A percentile compares a stretch with the other conserved stretches of the same genome.
These are phyloP conservation scores for Polypedilum vanderplanki DNA, from an alignment of 1,140 invertebrate species.

Conservation along the genomic window DNA sequence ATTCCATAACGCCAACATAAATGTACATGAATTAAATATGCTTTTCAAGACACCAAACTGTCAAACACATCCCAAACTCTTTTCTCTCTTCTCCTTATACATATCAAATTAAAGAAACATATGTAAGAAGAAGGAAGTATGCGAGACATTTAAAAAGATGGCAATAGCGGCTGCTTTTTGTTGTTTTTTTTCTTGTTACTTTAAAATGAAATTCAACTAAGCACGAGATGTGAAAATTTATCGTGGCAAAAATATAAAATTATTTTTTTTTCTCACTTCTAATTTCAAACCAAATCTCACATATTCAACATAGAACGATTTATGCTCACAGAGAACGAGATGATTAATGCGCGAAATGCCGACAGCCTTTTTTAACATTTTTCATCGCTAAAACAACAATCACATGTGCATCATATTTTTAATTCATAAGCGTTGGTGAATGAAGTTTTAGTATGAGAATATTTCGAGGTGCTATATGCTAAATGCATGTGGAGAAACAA, in stretches of 20 bases:
- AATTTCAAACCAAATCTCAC: not conserved
- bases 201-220: not conserved
- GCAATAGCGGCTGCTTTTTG: not conserved
- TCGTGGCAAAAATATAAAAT: not conserved
- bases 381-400: conserved; percentile 10
- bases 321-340: not conserved
- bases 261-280: conserved; percentile 1
- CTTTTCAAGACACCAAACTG: not conserved
- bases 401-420: conserved; percentile 18
- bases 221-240: not conserved
- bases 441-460: not conserved
- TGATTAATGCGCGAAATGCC: conserved; percentile 16
- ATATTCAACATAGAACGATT: not conserved
- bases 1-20: not conserved
- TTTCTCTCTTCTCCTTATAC: not conserved
- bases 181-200: not conserved
- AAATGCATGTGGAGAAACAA: conserved; percentile 22
- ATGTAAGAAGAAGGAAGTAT: conserved; percentile 6
- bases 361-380: not conserved
- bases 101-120: conserved; percentile 14
- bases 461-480: conserved; percentile 2
- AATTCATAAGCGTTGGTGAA: conserved; percentile 5
- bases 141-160: not conserved
- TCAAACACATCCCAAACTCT: not conserved
- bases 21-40: not conserved